A percentile compares a stretch with the other conserved stretches of the same genome.
phyloP scores from a whole-genome alignment of 2,113 vertebrate genomes.

The Leucoraja erinaceus region DNA sequence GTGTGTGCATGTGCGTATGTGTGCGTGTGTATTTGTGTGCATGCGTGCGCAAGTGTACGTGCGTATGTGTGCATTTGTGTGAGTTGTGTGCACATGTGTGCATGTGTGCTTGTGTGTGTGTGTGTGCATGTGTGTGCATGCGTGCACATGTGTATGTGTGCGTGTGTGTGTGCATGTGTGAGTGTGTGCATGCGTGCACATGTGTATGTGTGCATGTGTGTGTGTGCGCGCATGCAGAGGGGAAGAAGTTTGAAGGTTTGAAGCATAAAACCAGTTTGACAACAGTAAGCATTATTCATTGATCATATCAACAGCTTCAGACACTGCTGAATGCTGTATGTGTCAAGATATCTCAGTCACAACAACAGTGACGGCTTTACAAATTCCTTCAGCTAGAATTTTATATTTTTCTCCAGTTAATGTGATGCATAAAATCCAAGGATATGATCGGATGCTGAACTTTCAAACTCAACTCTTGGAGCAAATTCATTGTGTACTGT shows the following conservation, averaged over 20 bases:
- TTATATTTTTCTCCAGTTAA: not conserved
- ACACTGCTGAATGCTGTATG: not conserved
- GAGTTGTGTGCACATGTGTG: too few species aligned
- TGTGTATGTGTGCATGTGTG: too few species aligned
- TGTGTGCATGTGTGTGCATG: too few species aligned
- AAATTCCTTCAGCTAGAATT: not conserved
- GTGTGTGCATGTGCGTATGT: too few species aligned
- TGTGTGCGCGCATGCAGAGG: too few species aligned
- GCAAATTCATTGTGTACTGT: not conserved
- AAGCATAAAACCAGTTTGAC: slow-evolving; percentile 6
- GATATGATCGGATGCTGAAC: not conserved
- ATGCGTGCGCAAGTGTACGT: too few species aligned
- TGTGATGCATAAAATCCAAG: not conserved
- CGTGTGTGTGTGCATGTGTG: too few species aligned
- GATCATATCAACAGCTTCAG: not conserved
- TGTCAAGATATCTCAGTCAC: not conserved
- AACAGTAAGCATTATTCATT: not conserved
- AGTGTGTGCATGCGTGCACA: too few species aligned
- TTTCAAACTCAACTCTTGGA: not conserved
- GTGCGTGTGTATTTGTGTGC: too few species aligned
- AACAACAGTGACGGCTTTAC: not conserved
- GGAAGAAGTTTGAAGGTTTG: not conserved
- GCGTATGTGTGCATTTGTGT: too few species aligned
- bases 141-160: too few species aligned
- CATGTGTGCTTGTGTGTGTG: too few species aligned